Evolutionary conservation across 2,888 invertebrate genomes (phyloP), one percentile per base, ranked within the genome.

Genomic region (Orchesellides sinensis): DNA sequence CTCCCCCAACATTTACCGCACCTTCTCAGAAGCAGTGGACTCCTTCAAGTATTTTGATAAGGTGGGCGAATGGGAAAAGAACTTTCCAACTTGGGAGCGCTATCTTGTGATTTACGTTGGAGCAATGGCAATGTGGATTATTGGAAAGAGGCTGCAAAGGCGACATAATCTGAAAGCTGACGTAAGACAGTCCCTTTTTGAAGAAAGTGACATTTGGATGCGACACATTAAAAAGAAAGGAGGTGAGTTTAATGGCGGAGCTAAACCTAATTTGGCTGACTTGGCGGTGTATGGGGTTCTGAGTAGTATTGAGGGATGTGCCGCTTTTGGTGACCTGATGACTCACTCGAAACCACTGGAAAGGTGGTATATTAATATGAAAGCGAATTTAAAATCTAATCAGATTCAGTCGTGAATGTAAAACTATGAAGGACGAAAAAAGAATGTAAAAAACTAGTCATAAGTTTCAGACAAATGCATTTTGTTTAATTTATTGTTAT

Each of bases 1-100:
- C 40, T 98, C 99, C 0, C 99, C 99, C 0, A 99, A 99, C 90
- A 97, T 98, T 32, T 99, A 99, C 89, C 93, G 98, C 79, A 96
- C 96, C 0, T 90, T 93, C 0, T 91, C 91, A 0, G 99, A 99
- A 91, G 93, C 99, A 0, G 90, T 97, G 23, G 94, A 97, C 89
- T 96, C 99, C 0, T 99, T 99, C 90, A 93, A 94, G 86, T 97
- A 98, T 95, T 99, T 99, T 90, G 96, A 97, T 3, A 92, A 95
- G 88, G 92, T 94, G 10, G 99, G 98, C 0, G 94, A 96, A 83
- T 99, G 99, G 99, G 93, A 95, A 77, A 92, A 95, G 77, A 93
- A 95, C 88, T 99, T 99, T 90, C 94, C 96, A 0, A 89, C 92
- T 0, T 96, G 96, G 95, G 98, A 98, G 90, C 93, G 96, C 85